phyloP scores from a whole-genome alignment of 2,797 vertebrate genomes.

The Triplophysa bombifrons region DNA sequence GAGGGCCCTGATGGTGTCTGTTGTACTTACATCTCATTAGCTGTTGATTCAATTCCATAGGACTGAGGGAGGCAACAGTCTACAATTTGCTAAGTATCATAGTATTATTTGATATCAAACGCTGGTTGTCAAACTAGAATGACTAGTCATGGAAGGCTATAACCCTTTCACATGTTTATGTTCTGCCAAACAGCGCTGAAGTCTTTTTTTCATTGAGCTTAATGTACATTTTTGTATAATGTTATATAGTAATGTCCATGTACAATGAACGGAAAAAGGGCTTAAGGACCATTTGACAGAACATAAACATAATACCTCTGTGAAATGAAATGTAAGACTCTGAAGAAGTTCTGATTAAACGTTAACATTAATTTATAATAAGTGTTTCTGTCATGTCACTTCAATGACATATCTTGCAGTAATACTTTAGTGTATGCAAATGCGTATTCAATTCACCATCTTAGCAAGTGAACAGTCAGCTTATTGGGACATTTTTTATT shows the following conservation, averaged over 20 bases:
- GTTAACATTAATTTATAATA: no score
- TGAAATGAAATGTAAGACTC: no score
- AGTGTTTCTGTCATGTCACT: no score
- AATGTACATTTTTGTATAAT: no score
- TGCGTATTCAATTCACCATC: no score
- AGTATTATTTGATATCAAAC: slow-evolving; percentile 10
- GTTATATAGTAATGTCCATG: no score
- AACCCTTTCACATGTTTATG: background rate
- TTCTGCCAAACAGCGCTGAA: background rate
- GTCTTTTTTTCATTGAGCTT: background rate
- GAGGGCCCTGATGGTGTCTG: slow-evolving; percentile 65
- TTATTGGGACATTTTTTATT: no score
- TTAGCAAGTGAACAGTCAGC: no score
- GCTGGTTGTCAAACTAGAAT: background rate
- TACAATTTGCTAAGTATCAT: slow-evolving; percentile 50
- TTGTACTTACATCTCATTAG: slow-evolving; percentile 89
- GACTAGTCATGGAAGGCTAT: background rate
- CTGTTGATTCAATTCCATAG: slow-evolving; percentile 83
- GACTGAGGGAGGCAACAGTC: slow-evolving; percentile 74
- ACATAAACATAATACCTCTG: background rate
- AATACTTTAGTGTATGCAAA: no score
- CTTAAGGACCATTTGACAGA: background rate
- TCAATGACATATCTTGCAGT: no score
- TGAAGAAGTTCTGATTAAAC: no score
- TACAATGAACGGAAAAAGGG: background rate